Evolutionary conservation across 2,113 vertebrate species (phyloP).

Genomic region (Pygoscelis antarcticus): DNA sequence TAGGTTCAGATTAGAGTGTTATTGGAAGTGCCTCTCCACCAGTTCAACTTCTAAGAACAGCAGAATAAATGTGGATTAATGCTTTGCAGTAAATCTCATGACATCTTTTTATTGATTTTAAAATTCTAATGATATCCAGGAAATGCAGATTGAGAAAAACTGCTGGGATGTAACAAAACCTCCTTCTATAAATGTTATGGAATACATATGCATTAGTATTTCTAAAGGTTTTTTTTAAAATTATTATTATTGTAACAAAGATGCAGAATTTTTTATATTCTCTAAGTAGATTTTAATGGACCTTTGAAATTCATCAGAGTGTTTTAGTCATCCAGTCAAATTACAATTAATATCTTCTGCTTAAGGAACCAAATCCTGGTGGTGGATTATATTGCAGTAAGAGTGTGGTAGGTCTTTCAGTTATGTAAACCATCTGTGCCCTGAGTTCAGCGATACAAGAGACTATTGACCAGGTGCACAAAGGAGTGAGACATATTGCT

Average conservation of each 20-base stretch:
- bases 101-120: constrained; percentile 18
- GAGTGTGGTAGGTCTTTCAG: constrained; percentile 36
- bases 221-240: not conserved
- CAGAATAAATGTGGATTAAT: constrained; percentile 15
- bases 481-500: not conserved
- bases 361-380: constrained; percentile 17
- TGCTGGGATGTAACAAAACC: not conserved
- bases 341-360: constrained; percentile 30
- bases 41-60: constrained; percentile 2
- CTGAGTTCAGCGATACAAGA: not conserved
- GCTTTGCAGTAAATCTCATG: constrained; percentile 1
- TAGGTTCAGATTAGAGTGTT: constrained; percentile 6
- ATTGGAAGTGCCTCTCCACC: not conserved
- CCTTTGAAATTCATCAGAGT: constrained; percentile 2
- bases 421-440: constrained; percentile 31
- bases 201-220: not conserved
- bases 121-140: constrained; percentile 37
- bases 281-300: constrained; percentile 11
- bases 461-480: constrained; percentile 41
- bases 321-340: constrained; percentile 20
- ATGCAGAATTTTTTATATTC: not conserved
- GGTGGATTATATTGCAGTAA: constrained; percentile 14
- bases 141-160: constrained; percentile 16
- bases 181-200: not conserved
- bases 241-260: not conserved